Percentiles rank a stretch among this genome's conserved stretches.
phyloP scores from a whole-genome alignment of 2,797 vertebrate species.

The Dromococcyx pavoninus region DNA sequence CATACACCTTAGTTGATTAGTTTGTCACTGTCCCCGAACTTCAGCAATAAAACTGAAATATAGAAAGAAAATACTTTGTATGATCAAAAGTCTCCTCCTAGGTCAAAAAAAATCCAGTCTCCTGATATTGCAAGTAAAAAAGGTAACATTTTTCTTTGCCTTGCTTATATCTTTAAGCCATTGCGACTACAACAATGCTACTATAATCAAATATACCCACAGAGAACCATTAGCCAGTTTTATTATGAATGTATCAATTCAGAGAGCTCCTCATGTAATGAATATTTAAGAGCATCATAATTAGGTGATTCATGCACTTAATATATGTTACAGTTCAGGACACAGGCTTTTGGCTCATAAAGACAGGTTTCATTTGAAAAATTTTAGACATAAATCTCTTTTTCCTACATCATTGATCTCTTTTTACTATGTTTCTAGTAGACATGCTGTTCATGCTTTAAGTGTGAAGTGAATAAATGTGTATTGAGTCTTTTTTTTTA shows the following conservation, averaged over 20 bases:
- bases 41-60: background rate
- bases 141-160: background rate
- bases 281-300: background rate
- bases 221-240: background rate
- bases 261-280: background rate
- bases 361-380: background rate
- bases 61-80: background rate
- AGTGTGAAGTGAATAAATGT: background rate
- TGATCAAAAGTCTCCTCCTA: background rate
- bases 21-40: background rate
- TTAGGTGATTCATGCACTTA: background rate
- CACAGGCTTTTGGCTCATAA: background rate
- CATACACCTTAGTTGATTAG: background rate
- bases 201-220: background rate
- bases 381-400: background rate
- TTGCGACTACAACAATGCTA: background rate
- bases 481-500: background rate
- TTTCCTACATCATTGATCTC: background rate
- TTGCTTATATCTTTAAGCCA: background rate
- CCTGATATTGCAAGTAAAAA: background rate
- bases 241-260: background rate
- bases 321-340: background rate
- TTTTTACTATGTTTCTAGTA: background rate
- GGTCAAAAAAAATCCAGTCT: background rate
- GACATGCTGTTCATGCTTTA: background rate